A percentile compares a stretch with the other conserved stretches of the same genome.
These are phyloP conservation scores for Pempheris klunzingeri DNA, from an alignment of 2,797 vertebrate species.

Conservation along the genomic window DNA sequence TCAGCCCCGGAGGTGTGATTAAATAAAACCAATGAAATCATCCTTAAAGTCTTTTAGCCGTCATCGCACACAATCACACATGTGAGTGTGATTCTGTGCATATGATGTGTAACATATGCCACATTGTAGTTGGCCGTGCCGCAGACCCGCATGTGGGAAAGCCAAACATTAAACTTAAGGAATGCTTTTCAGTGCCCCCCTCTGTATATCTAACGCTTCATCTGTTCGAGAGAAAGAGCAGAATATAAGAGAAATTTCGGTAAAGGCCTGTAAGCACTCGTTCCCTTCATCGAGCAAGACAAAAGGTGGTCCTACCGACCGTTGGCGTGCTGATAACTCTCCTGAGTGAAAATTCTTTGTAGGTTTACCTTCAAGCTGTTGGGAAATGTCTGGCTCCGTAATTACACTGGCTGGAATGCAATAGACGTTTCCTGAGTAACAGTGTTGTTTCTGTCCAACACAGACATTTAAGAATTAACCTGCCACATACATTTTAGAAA, in stretches of 20 bases:
- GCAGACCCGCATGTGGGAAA: conserved; percentile 52
- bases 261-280: conserved; percentile 60
- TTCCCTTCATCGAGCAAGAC: conserved; percentile 39
- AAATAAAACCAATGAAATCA: conserved; percentile 22
- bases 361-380: conserved; percentile 63
- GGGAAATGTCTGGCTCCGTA: conserved; percentile 71
- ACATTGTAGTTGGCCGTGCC: conserved; percentile 60
- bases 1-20: conserved; percentile 38
- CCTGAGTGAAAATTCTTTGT: conserved; percentile 43
- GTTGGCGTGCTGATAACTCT: conserved; percentile 42
- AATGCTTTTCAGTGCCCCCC: conserved; percentile 63
- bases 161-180: conserved; percentile 57
- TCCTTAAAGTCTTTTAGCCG: conserved; percentile 14
- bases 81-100: conserved; percentile 13
- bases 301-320: conserved; percentile 39
- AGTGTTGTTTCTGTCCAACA: conserved; percentile 57
- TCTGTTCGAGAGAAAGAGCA: conserved; percentile 49
- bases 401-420: conserved; percentile 74
- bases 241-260: conserved; percentile 33
- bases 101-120: conserved; percentile 42
- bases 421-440: conserved; percentile 64
- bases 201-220: conserved; percentile 51
- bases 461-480: conserved; percentile 60
- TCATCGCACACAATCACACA: conserved; percentile 23
- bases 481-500: conserved; percentile 41